Percentiles rank a stretch among this genome's conserved stretches.
Evolutionary conservation across 2,888 invertebrate species (phyloP).

Genomic region (Ectemnius cavifrons): DNA sequence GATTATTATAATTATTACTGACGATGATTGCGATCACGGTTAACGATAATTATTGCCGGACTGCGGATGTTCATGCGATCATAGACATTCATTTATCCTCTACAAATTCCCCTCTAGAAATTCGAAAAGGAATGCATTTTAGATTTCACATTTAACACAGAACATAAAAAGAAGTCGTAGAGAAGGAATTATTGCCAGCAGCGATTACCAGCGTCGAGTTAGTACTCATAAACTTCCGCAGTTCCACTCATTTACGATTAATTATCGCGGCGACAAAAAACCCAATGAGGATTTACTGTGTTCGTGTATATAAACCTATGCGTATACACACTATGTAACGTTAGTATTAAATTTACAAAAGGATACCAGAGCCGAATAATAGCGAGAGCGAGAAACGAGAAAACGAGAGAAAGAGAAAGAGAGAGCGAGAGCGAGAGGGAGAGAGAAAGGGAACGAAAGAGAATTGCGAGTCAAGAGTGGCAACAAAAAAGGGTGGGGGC

Average conservation of each 20-base stretch:
- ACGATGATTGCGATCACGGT: too few relatives aligned
- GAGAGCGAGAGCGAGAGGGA: neutral
- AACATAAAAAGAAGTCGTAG: too few relatives aligned
- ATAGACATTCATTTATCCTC: too few relatives aligned
- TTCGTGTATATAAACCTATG: constrained; percentile 39
- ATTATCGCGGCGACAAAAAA: neutral
- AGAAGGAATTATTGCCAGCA: too few relatives aligned
- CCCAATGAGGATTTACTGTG: constrained; percentile 25
- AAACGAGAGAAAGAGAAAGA: neutral
- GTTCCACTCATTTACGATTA: neutral
- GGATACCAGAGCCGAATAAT: constrained; percentile 8
- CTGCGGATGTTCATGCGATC: too few relatives aligned
- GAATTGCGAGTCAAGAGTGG: constrained; percentile 11
- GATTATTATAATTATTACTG: too few relatives aligned
- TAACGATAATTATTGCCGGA: too few relatives aligned
- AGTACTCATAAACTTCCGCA: neutral
- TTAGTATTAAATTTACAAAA: constrained; percentile 29
- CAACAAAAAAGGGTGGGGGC: too few relatives aligned
- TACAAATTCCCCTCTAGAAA: too few relatives aligned
- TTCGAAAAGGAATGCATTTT: too few relatives aligned
- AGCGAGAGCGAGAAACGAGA: neutral
- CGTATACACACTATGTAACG: constrained; percentile 36
- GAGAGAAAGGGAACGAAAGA: neutral
- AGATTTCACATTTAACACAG: too few relatives aligned
- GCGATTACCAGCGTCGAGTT: too few relatives aligned